Percentiles rank a stretch among this genome's conserved stretches.
Conservation (phyloP, 2,113 vertebrate genomes). For the Lophochroa leadbeateri region DNA sequence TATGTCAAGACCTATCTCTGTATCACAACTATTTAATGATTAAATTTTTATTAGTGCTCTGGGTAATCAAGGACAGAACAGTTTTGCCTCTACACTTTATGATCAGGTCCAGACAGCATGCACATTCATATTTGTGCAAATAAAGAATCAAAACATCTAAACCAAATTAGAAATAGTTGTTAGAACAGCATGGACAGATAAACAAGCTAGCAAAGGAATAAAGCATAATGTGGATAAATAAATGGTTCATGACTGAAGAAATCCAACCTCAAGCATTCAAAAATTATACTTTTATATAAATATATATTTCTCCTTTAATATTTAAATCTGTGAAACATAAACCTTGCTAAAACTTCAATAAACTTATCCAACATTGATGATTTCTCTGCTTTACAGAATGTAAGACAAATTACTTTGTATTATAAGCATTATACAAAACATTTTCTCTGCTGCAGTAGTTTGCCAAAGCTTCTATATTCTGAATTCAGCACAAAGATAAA, state of each 20-base stretch:
- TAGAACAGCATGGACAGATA: background rate
- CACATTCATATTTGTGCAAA: background rate
- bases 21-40: background rate
- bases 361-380: background rate
- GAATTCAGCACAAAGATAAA: background rate
- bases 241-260: slow-evolving; percentile 12
- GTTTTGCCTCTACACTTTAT: background rate
- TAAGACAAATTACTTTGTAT: slow-evolving; percentile 19
- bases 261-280: slow-evolving; percentile 19
- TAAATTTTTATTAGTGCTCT: background rate
- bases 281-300: slow-evolving; percentile 70
- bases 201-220: background rate
- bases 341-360: slow-evolving; percentile 29
- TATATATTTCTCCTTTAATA: slow-evolving; percentile 45
- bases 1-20: background rate
- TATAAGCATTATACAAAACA: background rate
- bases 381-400: background rate
- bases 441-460: background rate
- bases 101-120: background rate
- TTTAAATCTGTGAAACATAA: slow-evolving; percentile 36
- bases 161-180: background rate
- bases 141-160: background rate
- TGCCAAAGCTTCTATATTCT: background rate
- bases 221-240: slow-evolving; percentile 26
- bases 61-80: background rate